A percentile compares a stretch with the other conserved stretches of the same genome.
These are phyloP conservation scores for Phalloptychus januarius DNA, from an alignment of 2,797 vertebrate genomes.

Conservation along the genomic window DNA sequence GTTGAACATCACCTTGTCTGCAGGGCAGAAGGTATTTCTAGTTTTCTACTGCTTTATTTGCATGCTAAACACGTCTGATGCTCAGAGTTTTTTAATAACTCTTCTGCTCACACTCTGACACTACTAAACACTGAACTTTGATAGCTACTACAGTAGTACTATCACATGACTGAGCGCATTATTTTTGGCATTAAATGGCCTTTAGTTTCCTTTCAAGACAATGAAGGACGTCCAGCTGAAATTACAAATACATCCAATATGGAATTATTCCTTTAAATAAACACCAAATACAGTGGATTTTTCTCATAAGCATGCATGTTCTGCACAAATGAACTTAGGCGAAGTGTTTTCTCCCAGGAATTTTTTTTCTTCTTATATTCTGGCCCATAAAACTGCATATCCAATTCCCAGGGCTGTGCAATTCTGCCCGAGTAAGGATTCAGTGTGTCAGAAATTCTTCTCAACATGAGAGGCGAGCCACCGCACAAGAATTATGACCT, in stretches of 20 bases:
- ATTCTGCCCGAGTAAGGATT: constrained; percentile 50
- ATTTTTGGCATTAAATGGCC: background rate
- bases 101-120: background rate
- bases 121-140: background rate
- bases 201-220: background rate
- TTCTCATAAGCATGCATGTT: background rate
- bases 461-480: constrained; percentile 65
- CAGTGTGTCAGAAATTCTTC: constrained; percentile 61
- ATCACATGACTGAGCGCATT: background rate
- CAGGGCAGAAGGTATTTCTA: background rate
- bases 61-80: too few species aligned
- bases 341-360: constrained; percentile 5
- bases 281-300: background rate
- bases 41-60: background rate
- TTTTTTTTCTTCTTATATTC: constrained; percentile 29
- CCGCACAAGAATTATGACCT: constrained; percentile 60
- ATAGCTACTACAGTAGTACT: background rate
- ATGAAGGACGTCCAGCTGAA: background rate
- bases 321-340: constrained; percentile 2
- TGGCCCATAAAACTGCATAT: constrained; percentile 53
- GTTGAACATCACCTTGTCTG: background rate
- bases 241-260: background rate
- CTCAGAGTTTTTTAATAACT: background rate
- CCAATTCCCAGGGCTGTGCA: constrained; percentile 31
- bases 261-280: background rate